Conservation (phyloP, 2,888 invertebrate genomes). For the Synergus umbraculus region DNA sequence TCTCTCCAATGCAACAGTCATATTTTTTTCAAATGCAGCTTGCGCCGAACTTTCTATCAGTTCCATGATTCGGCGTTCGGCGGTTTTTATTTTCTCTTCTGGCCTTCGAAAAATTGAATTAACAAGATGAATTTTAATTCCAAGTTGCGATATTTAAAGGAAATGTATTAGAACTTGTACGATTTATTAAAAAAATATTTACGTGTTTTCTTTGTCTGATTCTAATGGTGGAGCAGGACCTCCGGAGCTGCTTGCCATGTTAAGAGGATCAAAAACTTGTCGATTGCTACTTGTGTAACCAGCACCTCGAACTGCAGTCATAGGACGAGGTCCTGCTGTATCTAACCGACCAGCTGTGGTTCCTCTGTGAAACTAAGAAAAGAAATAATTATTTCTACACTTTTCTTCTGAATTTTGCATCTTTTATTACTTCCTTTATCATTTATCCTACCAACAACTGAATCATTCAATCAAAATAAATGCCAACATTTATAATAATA, state of each 20-base stretch:
- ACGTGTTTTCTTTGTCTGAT: constrained; percentile 89
- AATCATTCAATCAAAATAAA: too few relatives aligned
- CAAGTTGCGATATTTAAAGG: background rate
- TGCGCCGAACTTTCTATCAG: constrained; percentile 94
- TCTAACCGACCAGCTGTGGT: constrained; percentile 75
- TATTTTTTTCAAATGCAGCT: constrained; percentile 82
- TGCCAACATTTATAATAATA: background rate
- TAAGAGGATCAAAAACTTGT: constrained; percentile 87
- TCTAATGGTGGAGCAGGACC: constrained; percentile 82
- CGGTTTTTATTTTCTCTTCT: constrained; percentile 92
- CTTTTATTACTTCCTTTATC: too few relatives aligned
- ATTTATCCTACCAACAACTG: too few relatives aligned
- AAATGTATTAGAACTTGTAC: background rate
- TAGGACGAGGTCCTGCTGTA: constrained; percentile 84
- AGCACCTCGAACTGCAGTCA: constrained; percentile 97
- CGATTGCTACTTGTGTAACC: constrained; percentile 92
- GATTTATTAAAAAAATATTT: constrained; percentile 64
- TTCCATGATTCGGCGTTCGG: constrained; percentile 93
- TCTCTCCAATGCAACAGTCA: constrained; percentile 87
- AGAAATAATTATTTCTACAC: constrained; percentile 17
- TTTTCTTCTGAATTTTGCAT: too few relatives aligned
- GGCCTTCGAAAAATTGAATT: constrained; percentile 80
- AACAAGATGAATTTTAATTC: background rate
- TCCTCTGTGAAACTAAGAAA: constrained; percentile 75
- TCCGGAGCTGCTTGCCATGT: constrained; percentile 80